Percentiles rank a stretch among this genome's conserved stretches.
phyloP scores from a whole-genome alignment of 2,113 vertebrate genomes.

The Tragelaphus buxtoni region DNA sequence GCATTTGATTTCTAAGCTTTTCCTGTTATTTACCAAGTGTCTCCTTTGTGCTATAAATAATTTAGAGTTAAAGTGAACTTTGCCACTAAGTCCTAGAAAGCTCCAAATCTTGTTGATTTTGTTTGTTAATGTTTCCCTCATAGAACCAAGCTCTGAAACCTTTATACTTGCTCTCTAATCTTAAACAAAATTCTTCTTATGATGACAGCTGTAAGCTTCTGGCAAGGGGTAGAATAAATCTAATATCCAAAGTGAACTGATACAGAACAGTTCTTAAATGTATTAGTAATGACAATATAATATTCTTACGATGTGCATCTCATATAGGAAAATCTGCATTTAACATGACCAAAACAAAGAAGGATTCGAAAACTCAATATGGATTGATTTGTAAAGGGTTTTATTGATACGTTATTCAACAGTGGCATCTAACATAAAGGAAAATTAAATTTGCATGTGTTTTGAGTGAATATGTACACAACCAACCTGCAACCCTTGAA shows the following conservation, averaged over 20 bases:
- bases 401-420: neutral
- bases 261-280: neutral
- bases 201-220: neutral
- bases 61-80: constrained; percentile 77
- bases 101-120: constrained; percentile 72
- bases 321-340: neutral
- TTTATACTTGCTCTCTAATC: neutral
- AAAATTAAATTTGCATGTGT: constrained; percentile 12
- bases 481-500: neutral
- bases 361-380: neutral
- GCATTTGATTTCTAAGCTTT: constrained; percentile 73
- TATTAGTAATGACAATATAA: neutral
- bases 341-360: neutral
- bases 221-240: neutral
- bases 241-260: neutral
- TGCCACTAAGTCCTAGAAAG: constrained; percentile 68
- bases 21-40: constrained; percentile 77
- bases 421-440: neutral
- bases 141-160: constrained; percentile 50
- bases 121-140: constrained; percentile 70
- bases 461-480: neutral
- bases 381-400: neutral
- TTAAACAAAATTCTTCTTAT: constrained; percentile 48
- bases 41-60: constrained; percentile 75
- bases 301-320: neutral